These are phyloP conservation scores for Berghia stephanieae DNA, from an alignment of 1,140 invertebrate genomes.

Conservation along the genomic window DNA sequence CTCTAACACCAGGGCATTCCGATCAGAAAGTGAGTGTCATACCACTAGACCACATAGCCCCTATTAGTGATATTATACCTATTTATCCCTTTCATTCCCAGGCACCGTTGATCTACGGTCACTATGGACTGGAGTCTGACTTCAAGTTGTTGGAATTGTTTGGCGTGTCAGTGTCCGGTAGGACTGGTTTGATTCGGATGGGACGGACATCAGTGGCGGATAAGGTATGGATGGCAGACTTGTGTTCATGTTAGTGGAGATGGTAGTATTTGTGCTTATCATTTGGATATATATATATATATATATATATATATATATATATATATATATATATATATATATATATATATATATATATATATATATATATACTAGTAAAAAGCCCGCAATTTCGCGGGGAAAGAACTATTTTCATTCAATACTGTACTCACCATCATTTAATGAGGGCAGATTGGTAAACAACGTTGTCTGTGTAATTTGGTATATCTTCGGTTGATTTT, in stretches of 20 bases:
- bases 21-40: too few relatives aligned
- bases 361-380: neutral
- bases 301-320: neutral
- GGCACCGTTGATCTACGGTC: slow-evolving; percentile 37
- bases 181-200: slow-evolving; percentile 32
- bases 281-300: neutral
- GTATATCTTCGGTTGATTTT: too few relatives aligned
- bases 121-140: slow-evolving; percentile 37
- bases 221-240: slow-evolving; percentile 9
- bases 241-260: neutral
- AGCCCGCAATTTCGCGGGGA: neutral
- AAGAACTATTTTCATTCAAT: neutral
- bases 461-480: too few relatives aligned
- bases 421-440: too few relatives aligned
- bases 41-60: too few relatives aligned
- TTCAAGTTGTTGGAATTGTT: slow-evolving; percentile 23
- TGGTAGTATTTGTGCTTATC: neutral
- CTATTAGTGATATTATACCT: too few relatives aligned
- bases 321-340: neutral
- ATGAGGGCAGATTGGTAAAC: too few relatives aligned
- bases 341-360: too few relatives aligned
- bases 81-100: too few relatives aligned
- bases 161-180: slow-evolving; percentile 19
- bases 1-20: too few relatives aligned
- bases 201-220: slow-evolving; percentile 32